These are phyloP conservation scores for Morpho achilles DNA, from an alignment of 2,888 invertebrate genomes.

Conservation along the genomic window DNA sequence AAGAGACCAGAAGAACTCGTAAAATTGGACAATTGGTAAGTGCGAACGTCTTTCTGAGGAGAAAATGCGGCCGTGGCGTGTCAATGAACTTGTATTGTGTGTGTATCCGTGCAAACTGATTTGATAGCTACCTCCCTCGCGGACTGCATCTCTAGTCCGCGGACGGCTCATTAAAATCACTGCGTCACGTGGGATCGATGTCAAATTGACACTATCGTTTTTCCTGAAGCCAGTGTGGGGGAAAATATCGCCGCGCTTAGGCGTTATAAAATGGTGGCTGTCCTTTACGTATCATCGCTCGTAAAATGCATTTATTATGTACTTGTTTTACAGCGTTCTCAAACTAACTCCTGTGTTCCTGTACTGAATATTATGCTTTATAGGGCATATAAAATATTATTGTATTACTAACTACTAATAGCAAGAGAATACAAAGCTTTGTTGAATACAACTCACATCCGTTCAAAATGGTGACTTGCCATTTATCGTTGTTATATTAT, in stretches of 20 bases:
- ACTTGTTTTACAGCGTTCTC: conserved; percentile 43
- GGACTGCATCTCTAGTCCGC: conserved; percentile 81
- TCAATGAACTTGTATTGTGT: conserved; percentile 81
- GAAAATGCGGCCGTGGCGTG: conserved; percentile 81
- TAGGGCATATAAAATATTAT: conserved; percentile 42
- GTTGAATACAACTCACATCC: conserved; percentile 73
- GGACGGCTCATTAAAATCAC: conserved; percentile 84
- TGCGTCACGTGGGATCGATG: conserved; percentile 86
- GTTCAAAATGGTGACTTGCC: conserved; percentile 84
- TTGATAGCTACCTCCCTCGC: conserved; percentile 83
- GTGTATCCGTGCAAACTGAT: conserved; percentile 81
- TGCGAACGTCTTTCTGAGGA: conserved; percentile 76
- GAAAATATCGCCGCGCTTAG: conserved; percentile 75
- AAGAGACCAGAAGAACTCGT: conserved; percentile 97
- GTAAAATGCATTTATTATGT: conserved; percentile 53
- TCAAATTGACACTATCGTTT: conserved; percentile 81
- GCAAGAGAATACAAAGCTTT: conserved; percentile 60
- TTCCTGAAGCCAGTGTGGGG: conserved; percentile 75
- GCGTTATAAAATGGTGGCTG: conserved; percentile 80
- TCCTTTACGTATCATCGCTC: conserved; percentile 61
- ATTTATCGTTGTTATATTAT: conserved; percentile 44
- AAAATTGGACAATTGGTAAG: conserved; percentile 97
- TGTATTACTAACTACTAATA: conserved; percentile 42
- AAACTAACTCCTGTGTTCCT: conserved; percentile 39
- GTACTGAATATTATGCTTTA: conserved; percentile 42